Percentiles rank a stretch among this genome's conserved stretches.
Conservation (phyloP, 1,140 invertebrate species). For the Papilio machaon region DNA sequence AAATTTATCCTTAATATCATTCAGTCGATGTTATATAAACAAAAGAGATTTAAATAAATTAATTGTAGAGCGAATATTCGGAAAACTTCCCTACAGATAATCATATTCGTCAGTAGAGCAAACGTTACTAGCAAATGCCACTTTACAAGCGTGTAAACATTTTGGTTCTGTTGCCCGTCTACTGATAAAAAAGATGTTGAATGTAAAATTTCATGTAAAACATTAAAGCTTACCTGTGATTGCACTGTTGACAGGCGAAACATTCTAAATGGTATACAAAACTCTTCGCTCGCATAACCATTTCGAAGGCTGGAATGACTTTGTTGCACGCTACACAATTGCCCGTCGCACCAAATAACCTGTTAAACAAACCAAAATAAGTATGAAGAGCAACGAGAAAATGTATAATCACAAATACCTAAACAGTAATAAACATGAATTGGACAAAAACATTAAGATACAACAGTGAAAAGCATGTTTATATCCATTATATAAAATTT, state of each 20-base stretch:
- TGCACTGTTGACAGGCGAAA: constrained; percentile 98
- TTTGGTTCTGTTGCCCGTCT: neutral
- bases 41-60: too few species aligned
- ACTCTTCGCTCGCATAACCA: constrained; percentile 97
- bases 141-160: neutral
- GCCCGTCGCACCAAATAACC: constrained; percentile 96
- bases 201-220: neutral
- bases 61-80: too few species aligned
- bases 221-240: constrained; percentile 89
- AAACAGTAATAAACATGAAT: neutral
- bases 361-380: constrained; percentile 67
- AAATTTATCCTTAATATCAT: neutral
- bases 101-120: too few species aligned
- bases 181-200: neutral
- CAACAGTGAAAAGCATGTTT: too few species aligned
- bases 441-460: too few species aligned
- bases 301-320: constrained; percentile 97
- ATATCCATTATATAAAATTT: too few species aligned
- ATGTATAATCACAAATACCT: neutral
- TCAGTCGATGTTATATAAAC: too few species aligned
- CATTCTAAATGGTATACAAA: constrained; percentile 98
- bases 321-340: constrained; percentile 96
- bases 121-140: neutral
- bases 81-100: too few species aligned
- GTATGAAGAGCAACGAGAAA: neutral